A percentile compares a stretch with the other conserved stretches of the same genome.
These are phyloP conservation scores for Odiellus spinosus DNA, from an alignment of 2,888 invertebrate genomes.

Conservation along the genomic window DNA sequence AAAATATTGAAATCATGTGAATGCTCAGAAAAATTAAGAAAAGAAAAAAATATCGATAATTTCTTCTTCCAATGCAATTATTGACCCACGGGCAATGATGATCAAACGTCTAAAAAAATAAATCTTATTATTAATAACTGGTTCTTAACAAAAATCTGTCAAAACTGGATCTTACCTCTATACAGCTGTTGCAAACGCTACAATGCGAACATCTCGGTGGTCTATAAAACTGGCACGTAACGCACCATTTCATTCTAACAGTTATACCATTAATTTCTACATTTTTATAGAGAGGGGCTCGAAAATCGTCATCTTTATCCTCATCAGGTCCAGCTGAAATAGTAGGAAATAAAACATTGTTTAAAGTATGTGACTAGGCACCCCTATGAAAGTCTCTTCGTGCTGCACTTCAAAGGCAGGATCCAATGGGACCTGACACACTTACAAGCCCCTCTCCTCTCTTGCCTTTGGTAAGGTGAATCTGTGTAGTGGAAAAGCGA, in stretches of 20 bases:
- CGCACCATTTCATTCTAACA: slow-evolving; percentile 99
- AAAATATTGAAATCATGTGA: slow-evolving; percentile 96
- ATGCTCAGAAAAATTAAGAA: slow-evolving; percentile 89
- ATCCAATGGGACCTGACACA: too few species aligned
- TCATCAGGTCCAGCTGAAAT: slow-evolving; percentile 77
- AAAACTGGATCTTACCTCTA: slow-evolving; percentile 43
- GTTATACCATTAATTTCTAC: slow-evolving; percentile 97
- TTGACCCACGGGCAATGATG: slow-evolving; percentile 97
- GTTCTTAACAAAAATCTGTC: slow-evolving; percentile 22
- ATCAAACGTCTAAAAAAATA: slow-evolving; percentile 79
- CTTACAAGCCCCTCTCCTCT: too few species aligned
- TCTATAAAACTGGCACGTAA: slow-evolving; percentile 98
- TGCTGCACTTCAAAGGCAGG: too few species aligned
- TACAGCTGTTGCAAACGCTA: slow-evolving; percentile 97
- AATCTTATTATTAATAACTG: not conserved
- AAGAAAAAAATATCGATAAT: slow-evolving; percentile 97
- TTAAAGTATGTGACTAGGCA: not conserved
- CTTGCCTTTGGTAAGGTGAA: too few species aligned
- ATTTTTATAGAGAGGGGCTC: slow-evolving; percentile 88
- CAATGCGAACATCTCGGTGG: slow-evolving; percentile 98
- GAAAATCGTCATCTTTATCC: slow-evolving; percentile 85
- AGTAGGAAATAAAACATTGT: slow-evolving; percentile 1
- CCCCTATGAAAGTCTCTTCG: not conserved
- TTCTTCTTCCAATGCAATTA: slow-evolving; percentile 90
- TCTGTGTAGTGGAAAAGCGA: too few species aligned